phyloP scores from a whole-genome alignment of 2,113 vertebrate genomes.

The Apeltes quadracus region DNA sequence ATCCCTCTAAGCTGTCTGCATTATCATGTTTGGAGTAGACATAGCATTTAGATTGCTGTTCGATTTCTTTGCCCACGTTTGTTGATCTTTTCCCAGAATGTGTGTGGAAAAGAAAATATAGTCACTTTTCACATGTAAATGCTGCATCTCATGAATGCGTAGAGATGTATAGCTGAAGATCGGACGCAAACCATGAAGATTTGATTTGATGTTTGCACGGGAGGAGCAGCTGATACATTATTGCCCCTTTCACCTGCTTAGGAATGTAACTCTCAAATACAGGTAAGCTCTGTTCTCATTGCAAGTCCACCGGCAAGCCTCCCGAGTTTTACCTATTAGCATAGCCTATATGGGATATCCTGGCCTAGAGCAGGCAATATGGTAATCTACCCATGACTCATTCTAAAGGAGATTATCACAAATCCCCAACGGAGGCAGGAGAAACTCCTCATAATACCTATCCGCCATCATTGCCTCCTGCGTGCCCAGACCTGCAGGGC shows the following conservation, averaged over 20 bases:
- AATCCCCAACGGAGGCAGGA: conserved; percentile 74
- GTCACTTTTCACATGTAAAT: conserved; percentile 28
- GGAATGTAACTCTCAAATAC: conserved; percentile 41
- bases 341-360: conserved; percentile 71
- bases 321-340: conserved; percentile 60
- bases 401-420: conserved; percentile 73
- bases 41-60: conserved; percentile 1
- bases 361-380: conserved; percentile 65
- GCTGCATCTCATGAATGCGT: conserved; percentile 28
- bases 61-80: conserved; percentile 1
- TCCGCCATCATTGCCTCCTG: conserved; percentile 65
- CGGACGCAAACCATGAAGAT: conserved; percentile 43
- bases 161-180: conserved; percentile 37
- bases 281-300: conserved; percentile 51
- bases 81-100: conserved; percentile 19
- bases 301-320: conserved; percentile 42
- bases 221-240: conserved; percentile 43
- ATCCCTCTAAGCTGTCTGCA: background rate
- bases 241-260: conserved; percentile 20
- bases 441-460: conserved; percentile 71
- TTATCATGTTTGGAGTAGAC: background rate
- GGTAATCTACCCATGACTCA: conserved; percentile 74
- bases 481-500: conserved; percentile 63
- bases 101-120: conserved; percentile 34
- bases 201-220: conserved; percentile 34